These are phyloP conservation scores for Scaptomyza tumidula DNA, from an alignment of 2,888 invertebrate genomes.

Conservation along the genomic window DNA sequence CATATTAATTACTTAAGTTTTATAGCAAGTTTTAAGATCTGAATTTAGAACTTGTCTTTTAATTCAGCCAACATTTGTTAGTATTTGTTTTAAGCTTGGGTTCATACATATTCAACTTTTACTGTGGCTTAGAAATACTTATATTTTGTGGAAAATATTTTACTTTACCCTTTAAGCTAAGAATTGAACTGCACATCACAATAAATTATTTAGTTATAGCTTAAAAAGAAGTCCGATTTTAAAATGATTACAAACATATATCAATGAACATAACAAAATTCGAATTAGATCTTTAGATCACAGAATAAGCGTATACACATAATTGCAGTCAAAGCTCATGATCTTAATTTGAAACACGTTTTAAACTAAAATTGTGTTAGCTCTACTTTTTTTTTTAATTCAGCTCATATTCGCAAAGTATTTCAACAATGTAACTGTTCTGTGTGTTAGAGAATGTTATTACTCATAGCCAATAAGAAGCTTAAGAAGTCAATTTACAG, in stretches of 20 bases:
- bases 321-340: conserved; percentile 3
- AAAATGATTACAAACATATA: no score
- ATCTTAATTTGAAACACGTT: neutral
- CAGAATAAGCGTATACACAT: neutral
- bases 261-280: neutral
- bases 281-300: neutral
- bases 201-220: no score
- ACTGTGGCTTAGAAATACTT: neutral
- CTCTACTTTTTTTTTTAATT: neutral
- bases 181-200: no score
- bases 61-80: no score
- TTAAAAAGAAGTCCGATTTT: no score
- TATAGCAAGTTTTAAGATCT: neutral
- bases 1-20: neutral
- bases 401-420: neutral
- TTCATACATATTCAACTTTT: neutral
- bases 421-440: conserved; percentile 11
- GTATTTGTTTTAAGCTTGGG: no score
- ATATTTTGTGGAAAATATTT: neutral
- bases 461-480: conserved; percentile 24
- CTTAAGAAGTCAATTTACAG: conserved; percentile 20
- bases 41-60: neutral
- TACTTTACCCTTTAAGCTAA: no score
- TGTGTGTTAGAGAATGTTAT: conserved; percentile 15
- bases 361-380: neutral